A percentile compares a stretch with the other conserved stretches of the same genome.
Evolutionary conservation across 2,888 invertebrate genomes (phyloP).

Genomic region (Dasypolia templi): DNA sequence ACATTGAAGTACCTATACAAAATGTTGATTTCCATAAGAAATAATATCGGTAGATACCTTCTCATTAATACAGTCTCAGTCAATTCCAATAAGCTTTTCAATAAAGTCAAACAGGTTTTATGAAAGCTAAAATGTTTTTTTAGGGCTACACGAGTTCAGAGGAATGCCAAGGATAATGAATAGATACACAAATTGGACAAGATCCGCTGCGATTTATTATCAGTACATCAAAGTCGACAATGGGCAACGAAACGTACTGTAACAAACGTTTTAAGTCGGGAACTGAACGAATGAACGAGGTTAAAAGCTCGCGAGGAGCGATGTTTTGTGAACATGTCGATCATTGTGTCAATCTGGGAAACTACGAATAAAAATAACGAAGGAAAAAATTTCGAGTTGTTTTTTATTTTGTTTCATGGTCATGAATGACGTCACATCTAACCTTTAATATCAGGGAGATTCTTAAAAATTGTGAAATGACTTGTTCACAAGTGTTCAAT

Average conservation of each 20-base stretch:
- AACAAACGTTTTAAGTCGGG: conserved; percentile 76
- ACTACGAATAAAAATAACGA: conserved; percentile 61
- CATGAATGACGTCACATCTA: not conserved
- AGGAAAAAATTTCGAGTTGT: not conserved
- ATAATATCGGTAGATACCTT: not conserved
- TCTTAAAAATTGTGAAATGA: not conserved
- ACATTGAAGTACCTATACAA: not conserved
- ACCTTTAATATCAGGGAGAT: not conserved
- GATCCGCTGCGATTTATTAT: conserved; percentile 71
- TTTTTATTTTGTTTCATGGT: conserved; percentile 15
- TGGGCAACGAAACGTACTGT: conserved; percentile 77
- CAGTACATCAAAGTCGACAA: conserved; percentile 77
- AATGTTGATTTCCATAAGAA: not conserved
- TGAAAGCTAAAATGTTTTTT: conserved; percentile 33
- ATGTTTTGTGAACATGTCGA: conserved; percentile 85
- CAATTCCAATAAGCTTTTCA: conserved; percentile 22
- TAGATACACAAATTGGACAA: conserved; percentile 58
- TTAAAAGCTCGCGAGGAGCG: conserved; percentile 84
- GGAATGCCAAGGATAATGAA: conserved; percentile 52
- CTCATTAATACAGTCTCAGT: not conserved
- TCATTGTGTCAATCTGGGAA: conserved; percentile 76
- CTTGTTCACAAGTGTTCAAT: no score
- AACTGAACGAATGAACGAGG: conserved; percentile 83
- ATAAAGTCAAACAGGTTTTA: conserved; percentile 36
- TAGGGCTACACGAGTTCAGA: conserved; percentile 34